phyloP scores from a whole-genome alignment of 2,797 vertebrate genomes.

The Petrocephalus schoutedeni region DNA sequence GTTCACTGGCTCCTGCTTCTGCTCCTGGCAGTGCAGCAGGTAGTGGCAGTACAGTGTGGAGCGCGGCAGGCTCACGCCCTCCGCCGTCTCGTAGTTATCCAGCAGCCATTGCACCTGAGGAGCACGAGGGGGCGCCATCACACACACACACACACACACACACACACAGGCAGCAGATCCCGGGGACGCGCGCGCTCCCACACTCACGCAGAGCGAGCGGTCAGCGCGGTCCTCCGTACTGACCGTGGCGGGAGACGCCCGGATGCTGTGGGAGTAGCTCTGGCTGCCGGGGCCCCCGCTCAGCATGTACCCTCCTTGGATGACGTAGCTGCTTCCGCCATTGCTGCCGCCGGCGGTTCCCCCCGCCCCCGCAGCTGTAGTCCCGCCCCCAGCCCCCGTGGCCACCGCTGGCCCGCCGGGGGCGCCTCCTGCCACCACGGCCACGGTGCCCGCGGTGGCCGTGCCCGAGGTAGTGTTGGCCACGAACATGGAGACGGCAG shows the following conservation, averaged over 20 bases:
- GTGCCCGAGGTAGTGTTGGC: constrained; percentile 49
- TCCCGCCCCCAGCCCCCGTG: constrained; percentile 27
- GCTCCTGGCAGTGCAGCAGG: constrained; percentile 87
- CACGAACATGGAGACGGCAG: constrained; percentile 58
- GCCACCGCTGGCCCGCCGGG: constrained; percentile 24
- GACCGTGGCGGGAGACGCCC: constrained; percentile 86
- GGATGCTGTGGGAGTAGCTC: constrained; percentile 79
- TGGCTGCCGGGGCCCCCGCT: constrained; percentile 61
- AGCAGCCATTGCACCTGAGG: constrained; percentile 83
- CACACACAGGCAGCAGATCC: neutral
- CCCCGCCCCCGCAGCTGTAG: constrained; percentile 48
- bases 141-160: neutral
- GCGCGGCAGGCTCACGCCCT: constrained; percentile 85
- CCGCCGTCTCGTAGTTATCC: constrained; percentile 88
- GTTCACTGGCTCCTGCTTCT: constrained; percentile 86
- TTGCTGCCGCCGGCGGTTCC: constrained; percentile 40
- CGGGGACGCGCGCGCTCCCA: neutral
- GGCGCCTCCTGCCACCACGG: constrained; percentile 29
- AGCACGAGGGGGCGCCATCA: neutral
- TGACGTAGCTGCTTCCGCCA: constrained; percentile 62
- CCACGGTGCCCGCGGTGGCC: constrained; percentile 21
- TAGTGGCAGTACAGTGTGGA: constrained; percentile 93
- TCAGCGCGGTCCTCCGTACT: constrained; percentile 45
- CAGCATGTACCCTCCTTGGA: constrained; percentile 77
- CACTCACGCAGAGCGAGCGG: constrained; percentile 1